A percentile compares a stretch with the other conserved stretches of the same genome.
Conservation (phyloP, 2,888 invertebrate genomes). For the Anoplius nigerrimus region DNA sequence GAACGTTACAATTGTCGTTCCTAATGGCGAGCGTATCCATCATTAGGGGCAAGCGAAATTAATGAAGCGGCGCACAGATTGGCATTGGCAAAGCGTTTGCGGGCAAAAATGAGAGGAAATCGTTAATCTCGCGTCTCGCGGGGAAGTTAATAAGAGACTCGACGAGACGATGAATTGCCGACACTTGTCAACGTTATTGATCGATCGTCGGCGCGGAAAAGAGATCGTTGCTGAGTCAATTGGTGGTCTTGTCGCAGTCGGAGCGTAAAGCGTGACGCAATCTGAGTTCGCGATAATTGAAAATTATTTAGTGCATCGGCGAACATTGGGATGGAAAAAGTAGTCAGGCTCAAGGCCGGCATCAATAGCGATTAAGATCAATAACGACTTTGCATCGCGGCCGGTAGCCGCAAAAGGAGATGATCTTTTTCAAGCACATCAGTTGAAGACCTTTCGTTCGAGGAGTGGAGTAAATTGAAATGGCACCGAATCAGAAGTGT, state of each 20-base stretch:
- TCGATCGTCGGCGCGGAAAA: slow-evolving; percentile 9
- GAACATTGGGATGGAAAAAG: neutral
- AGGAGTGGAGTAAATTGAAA: slow-evolving; percentile 21
- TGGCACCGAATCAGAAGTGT: slow-evolving; percentile 19
- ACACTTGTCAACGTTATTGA: no score
- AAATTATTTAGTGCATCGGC: slow-evolving; percentile 14
- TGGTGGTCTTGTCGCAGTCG: slow-evolving; percentile 16
- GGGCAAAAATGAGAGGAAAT: slow-evolving; percentile 7
- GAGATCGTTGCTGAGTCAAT: slow-evolving; percentile 20
- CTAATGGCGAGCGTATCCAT: neutral
- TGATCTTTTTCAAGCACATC: slow-evolving; percentile 2
- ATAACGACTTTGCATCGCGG: slow-evolving; percentile 23
- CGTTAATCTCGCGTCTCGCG: neutral
- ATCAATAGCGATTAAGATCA: slow-evolving; percentile 30
- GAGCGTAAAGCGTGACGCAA: slow-evolving; percentile 15
- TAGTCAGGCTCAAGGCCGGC: neutral
- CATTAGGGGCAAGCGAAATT: neutral
- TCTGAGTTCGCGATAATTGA: slow-evolving; percentile 18
- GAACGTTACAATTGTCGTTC: neutral
- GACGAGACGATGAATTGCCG: no score
- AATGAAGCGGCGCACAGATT: no score
- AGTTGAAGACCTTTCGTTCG: neutral
- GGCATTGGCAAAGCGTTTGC: no score
- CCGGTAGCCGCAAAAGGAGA: neutral
- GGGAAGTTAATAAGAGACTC: no score